A percentile compares a stretch with the other conserved stretches of the same genome.
Conservation (phyloP, 2,113 vertebrate species). For the Pterocles burchelli region DNA sequence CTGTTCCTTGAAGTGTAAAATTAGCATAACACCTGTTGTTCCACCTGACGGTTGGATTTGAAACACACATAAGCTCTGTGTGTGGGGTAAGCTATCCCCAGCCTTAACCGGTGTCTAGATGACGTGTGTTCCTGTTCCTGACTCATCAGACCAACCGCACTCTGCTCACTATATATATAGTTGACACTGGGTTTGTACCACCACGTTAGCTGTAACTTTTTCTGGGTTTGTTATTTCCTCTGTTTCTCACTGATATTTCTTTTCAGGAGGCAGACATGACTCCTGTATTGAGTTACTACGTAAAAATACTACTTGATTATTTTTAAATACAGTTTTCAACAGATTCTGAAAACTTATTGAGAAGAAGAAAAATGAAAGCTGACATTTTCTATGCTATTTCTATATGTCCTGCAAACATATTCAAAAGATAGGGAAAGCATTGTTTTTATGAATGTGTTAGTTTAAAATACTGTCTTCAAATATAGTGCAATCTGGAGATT, state of each 20-base stretch:
- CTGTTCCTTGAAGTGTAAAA: not conserved
- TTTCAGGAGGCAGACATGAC: not conserved
- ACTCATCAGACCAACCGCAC: not conserved
- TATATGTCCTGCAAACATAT: not conserved
- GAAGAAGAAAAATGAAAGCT: not conserved
- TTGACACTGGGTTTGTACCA: not conserved
- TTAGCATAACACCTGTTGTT: not conserved
- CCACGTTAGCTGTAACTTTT: not conserved
- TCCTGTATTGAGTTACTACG: not conserved
- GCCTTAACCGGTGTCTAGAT: not conserved
- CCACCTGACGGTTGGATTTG: not conserved
- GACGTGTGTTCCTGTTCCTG: not conserved
- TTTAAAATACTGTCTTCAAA: not conserved
- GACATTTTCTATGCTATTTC: not conserved
- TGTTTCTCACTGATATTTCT: not conserved
- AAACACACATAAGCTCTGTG: not conserved
- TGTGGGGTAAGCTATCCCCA: not conserved
- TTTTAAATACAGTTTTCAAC: not conserved
- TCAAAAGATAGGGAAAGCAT: not conserved
- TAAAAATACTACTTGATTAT: not conserved
- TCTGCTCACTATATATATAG: not conserved
- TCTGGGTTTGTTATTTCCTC: not conserved
- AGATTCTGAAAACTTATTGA: not conserved
- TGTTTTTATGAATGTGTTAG: not conserved
- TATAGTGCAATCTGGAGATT: not conserved